Conservation (phyloP, 2,797 vertebrate genomes). For the Falco biarmicus region DNA sequence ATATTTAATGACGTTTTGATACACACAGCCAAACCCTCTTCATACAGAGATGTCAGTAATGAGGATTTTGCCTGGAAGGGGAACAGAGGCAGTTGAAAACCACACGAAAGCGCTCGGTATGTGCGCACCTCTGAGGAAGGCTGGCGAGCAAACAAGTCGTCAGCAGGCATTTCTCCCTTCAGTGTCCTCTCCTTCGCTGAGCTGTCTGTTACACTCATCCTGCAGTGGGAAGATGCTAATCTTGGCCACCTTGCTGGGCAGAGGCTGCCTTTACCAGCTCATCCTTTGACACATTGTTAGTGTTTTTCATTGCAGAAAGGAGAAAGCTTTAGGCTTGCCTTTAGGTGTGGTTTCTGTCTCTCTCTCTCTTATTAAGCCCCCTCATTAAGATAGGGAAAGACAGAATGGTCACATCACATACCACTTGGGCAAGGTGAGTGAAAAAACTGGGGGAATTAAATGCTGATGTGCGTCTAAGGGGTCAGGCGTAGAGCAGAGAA, state of each 20-base stretch:
- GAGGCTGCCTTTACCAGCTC: background rate
- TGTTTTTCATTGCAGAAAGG: background rate
- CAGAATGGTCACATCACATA: rapidly evolving
- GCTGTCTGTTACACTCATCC: background rate
- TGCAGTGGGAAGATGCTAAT: background rate
- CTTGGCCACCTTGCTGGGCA: background rate
- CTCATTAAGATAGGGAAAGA: background rate
- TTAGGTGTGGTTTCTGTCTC: background rate
- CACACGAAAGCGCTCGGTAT: background rate
- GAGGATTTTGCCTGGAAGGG: conserved; percentile 1
- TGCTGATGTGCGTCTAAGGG: background rate
- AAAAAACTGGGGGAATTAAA: background rate
- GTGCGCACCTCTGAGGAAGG: background rate
- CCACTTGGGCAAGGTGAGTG: background rate
- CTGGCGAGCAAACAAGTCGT: background rate
- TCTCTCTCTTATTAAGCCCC: background rate
- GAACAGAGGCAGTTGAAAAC: background rate
- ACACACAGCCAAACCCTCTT: background rate
- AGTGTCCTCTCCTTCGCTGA: background rate
- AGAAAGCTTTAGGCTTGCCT: background rate
- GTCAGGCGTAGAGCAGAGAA: background rate
- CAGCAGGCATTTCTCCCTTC: background rate
- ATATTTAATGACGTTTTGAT: background rate
- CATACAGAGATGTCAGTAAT: background rate
- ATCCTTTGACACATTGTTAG: rapidly evolving